Base-by-base conservation (phyloP, 2,888 invertebrate species). In the Agelastica alni region DNA sequence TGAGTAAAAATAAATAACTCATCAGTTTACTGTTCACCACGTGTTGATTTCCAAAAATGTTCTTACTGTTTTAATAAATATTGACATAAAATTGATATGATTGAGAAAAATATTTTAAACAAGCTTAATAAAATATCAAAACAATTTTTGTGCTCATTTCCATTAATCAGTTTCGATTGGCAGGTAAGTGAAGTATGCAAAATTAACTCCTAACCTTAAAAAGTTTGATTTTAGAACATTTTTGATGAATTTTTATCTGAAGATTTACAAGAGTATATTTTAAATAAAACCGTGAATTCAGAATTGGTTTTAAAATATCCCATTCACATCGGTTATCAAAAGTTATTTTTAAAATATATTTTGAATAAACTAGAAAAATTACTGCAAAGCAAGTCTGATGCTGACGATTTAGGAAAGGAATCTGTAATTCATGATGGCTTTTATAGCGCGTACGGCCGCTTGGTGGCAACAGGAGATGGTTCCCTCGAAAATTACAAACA, bases 351-450 rank as follows among this genome's bases (percentile, higher is more conserved):
- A 7, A 90, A 88, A 71, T 78, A 78, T 58, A 61, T 89, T 2
- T 80, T 90, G 43, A 64, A 75, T n/a, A 69, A 76, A 69, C 76
- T 89, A 34, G 86, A 88, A 70, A 61, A 71, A 36, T 64, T 10
- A 26, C 26, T 22, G 22, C 22, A 22, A 4, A 22, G 4, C 22
- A 5, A 22, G 4, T 5, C 7, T 5, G 22, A 22, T 5, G 2
- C 6, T 3, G 9, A 7, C 6, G 26, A 26, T 26, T 12, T 36
- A 30, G 44, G n/a, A n/a, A n/a, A 71, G 45, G 67, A 66, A 36
- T 75, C 79, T 59, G 87, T 86, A 68, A 75, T 89, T 4, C 82
- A 85, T 64, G 89, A 88, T 70, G 79, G 79, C 44, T 64, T 90
- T n/a, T 91, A 87, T 70, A 75, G 78, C 53, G 76, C 78, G 20